Evolutionary conservation across 2,797 vertebrate genomes (phyloP).

Genomic region (Leptatherina wallacei): DNA sequence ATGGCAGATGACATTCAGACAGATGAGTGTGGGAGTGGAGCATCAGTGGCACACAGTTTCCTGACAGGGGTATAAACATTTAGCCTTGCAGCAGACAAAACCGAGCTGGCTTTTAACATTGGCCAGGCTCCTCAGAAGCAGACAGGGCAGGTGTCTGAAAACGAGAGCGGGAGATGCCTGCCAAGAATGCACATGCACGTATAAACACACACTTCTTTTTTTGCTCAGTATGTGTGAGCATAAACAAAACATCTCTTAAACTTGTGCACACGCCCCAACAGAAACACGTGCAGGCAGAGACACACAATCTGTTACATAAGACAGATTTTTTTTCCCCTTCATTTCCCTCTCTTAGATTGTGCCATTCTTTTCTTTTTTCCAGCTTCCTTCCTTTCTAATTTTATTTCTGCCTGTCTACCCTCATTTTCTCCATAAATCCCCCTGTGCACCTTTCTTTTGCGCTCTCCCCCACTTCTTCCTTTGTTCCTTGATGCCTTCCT

Average conservation of each 20-base stretch:
- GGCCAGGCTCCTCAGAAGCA: conserved; percentile 55
- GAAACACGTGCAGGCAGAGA: conserved; percentile 37
- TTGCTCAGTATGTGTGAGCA: conserved; percentile 12
- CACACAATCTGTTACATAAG: conserved; percentile 59
- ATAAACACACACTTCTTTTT: conserved; percentile 13
- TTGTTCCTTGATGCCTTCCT: conserved; percentile 43
- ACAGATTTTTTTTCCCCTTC: conserved; percentile 17
- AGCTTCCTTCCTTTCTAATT: conserved; percentile 43
- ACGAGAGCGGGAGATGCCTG: conserved; percentile 45
- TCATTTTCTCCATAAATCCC: conserved; percentile 58
- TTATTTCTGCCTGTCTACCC: conserved; percentile 36
- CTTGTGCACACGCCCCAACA: conserved; percentile 11
- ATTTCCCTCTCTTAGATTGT: conserved; percentile 18
- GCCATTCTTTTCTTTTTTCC: conserved; percentile 25
- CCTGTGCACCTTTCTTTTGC: conserved; percentile 42
- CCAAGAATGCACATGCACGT: conserved; percentile 43
- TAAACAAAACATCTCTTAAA: conserved; percentile 22
- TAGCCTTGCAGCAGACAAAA: conserved; percentile 57
- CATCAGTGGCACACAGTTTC: conserved; percentile 43
- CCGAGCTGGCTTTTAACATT: conserved; percentile 56
- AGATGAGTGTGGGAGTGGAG: conserved; percentile 57
- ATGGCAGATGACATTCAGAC: conserved; percentile 58
- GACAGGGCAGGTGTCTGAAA: conserved; percentile 57
- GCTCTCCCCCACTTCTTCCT: conserved; percentile 36
- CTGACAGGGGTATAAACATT: conserved; percentile 74